These are phyloP conservation scores for Bombyx mandarina DNA, from an alignment of 1,140 invertebrate genomes.

Conservation along the genomic window DNA sequence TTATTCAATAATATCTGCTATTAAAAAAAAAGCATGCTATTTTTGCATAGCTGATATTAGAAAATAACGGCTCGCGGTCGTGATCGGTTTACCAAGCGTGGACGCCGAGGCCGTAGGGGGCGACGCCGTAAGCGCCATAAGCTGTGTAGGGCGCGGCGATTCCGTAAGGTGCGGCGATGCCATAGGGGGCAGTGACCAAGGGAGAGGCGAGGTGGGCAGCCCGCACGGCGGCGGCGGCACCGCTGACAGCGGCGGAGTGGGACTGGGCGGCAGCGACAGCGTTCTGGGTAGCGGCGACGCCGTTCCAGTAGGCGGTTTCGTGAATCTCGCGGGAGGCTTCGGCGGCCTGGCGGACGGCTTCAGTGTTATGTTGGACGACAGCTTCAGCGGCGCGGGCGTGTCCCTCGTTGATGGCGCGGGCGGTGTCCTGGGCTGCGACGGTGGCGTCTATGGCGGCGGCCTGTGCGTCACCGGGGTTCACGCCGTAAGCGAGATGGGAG, in stretches of 20 bases:
- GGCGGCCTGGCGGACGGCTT: slow-evolving; percentile 34
- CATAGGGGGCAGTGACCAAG: slow-evolving; percentile 23
- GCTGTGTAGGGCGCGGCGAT: slow-evolving; percentile 21
- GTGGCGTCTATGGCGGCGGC: slow-evolving; percentile 53
- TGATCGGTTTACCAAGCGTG: slow-evolving; percentile 54
- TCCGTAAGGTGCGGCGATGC: slow-evolving; percentile 10
- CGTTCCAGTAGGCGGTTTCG: slow-evolving; percentile 60
- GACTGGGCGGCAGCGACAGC: slow-evolving; percentile 72
- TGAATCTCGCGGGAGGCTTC: slow-evolving; percentile 49
- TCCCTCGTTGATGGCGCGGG: slow-evolving; percentile 42
- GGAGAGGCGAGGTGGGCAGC: slow-evolving; percentile 39
- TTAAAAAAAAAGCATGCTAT: slow-evolving; percentile 7
- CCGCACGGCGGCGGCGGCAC: slow-evolving; percentile 51
- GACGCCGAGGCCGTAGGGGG: slow-evolving; percentile 27
- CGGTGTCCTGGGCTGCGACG: slow-evolving; percentile 46
- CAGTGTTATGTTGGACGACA: slow-evolving; percentile 32
- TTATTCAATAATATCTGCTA: not conserved
- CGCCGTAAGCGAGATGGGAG: slow-evolving; percentile 33
- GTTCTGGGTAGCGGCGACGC: slow-evolving; percentile 66
- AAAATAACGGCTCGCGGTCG: slow-evolving; percentile 10
- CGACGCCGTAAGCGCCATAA: slow-evolving; percentile 25
- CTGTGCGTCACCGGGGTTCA: slow-evolving; percentile 51
- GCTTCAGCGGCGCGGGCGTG: slow-evolving; percentile 52
- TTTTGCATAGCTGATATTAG: slow-evolving; percentile 7
- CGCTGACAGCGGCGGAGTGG: slow-evolving; percentile 51